Percentiles rank a stretch among this genome's conserved stretches.
These are phyloP conservation scores for Myripristis murdjan DNA, from an alignment of 2,797 vertebrate species.

Conservation along the genomic window DNA sequence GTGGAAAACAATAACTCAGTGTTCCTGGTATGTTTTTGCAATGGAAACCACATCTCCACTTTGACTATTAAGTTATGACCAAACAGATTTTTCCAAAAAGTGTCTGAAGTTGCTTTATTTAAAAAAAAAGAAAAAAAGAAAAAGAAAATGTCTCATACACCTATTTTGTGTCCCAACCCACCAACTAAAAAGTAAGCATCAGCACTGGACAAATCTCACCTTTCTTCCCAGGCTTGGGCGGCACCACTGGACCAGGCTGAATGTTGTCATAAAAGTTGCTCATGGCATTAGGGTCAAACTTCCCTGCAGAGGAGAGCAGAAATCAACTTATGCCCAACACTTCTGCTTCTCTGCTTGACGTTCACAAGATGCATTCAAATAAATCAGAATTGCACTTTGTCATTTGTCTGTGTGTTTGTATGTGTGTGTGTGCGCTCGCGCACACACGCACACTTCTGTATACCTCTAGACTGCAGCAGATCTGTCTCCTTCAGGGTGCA, in stretches of 20 bases:
- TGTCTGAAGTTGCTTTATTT: no score
- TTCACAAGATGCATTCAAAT: constrained; percentile 69
- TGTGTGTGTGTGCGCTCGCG: constrained; percentile 10
- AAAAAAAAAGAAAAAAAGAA: no score
- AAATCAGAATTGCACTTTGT: constrained; percentile 61
- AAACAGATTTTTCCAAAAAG: background rate
- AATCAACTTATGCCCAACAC: constrained; percentile 43
- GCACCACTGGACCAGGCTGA: constrained; percentile 94
- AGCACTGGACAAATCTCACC: constrained; percentile 76
- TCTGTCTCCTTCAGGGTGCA: constrained; percentile 98
- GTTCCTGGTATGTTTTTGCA: background rate
- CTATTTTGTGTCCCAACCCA: background rate
- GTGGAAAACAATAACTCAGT: no score
- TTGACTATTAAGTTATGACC: background rate
- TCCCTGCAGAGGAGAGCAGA: constrained; percentile 85
- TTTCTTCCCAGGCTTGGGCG: constrained; percentile 93
- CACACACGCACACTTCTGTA: constrained; percentile 35
- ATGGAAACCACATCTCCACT: background rate
- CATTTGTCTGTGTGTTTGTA: constrained; percentile 32
- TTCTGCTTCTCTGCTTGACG: constrained; percentile 50
- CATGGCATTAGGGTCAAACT: constrained; percentile 96
- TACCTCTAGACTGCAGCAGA: constrained; percentile 97
- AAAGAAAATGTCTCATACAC: background rate
- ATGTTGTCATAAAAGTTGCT: constrained; percentile 98
- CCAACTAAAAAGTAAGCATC: no score